Evolutionary conservation across 2,113 vertebrate genomes (phyloP).

Genomic region (Xiphophorus couchianus): DNA sequence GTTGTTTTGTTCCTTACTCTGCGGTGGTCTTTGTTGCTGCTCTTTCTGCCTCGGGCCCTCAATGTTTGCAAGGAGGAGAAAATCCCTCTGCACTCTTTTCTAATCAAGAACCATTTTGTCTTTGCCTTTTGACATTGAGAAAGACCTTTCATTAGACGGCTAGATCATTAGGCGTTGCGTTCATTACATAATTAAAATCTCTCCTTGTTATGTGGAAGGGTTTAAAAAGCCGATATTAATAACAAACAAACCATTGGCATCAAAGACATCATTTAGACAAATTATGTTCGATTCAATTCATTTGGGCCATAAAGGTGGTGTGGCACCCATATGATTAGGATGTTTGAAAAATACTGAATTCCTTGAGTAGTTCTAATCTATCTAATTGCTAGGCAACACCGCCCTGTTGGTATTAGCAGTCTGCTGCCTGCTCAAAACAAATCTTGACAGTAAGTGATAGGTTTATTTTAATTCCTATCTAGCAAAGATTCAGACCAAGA

Average conservation of each 20-base stretch:
- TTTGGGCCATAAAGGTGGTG: background rate
- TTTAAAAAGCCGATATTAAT: background rate
- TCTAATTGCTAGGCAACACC: background rate
- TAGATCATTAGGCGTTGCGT: background rate
- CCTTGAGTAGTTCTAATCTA: background rate
- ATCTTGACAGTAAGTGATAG: background rate
- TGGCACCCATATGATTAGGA: background rate
- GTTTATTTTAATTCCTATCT: too few relatives aligned
- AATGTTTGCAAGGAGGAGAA: background rate
- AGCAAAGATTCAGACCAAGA: too few relatives aligned
- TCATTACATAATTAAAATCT: background rate
- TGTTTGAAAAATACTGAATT: background rate
- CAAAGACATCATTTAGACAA: background rate
- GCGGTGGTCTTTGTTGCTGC: background rate
- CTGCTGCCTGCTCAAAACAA: too few relatives aligned
- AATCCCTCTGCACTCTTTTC: background rate
- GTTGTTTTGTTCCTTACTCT: background rate
- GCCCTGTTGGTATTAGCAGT: slow-evolving; percentile 2
- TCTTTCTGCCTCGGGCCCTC: background rate
- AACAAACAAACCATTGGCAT: background rate
- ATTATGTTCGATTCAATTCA: background rate
- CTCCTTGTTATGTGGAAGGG: background rate
- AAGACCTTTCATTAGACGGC: background rate
- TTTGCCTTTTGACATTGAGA: background rate
- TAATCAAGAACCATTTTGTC: background rate